These are phyloP conservation scores for Cyrtodaria siliqua DNA, from an alignment of 2,888 invertebrate genomes.

Conservation along the genomic window DNA sequence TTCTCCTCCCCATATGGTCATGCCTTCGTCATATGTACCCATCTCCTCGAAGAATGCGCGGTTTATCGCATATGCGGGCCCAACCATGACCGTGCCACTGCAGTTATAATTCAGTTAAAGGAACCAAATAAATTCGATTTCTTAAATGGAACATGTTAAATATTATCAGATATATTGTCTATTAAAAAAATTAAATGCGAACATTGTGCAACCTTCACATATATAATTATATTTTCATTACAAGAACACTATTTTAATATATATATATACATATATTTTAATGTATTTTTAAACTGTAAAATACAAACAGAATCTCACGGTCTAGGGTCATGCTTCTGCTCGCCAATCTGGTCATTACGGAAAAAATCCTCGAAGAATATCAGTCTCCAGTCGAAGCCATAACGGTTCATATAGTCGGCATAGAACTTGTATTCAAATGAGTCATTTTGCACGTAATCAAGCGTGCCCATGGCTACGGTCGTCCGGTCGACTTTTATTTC, in stretches of 20 bases:
- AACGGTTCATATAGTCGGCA: constrained; percentile 68
- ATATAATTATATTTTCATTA: not conserved
- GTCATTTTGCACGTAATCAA: constrained; percentile 75
- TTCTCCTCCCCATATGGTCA: constrained; percentile 81
- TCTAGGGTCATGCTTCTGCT: not conserved
- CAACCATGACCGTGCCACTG: constrained; percentile 79
- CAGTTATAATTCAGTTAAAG: no score
- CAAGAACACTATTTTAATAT: not conserved
- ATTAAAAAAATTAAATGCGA: no score
- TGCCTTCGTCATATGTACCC: constrained; percentile 42
- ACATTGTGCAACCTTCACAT: no score
- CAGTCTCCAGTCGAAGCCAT: constrained; percentile 73
- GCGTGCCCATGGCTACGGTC: constrained; percentile 75
- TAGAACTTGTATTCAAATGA: constrained; percentile 71
- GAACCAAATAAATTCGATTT: no score
- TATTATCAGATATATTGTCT: no score
- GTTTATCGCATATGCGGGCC: constrained; percentile 79
- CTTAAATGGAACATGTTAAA: no score
- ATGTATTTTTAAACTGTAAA: not conserved
- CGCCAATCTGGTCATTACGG: constrained; percentile 72
- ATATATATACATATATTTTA: no score
- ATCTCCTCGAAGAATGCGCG: constrained; percentile 74
- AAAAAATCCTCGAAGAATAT: no score
- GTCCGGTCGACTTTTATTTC: constrained; percentile 69
- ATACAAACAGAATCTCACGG: not conserved